phyloP scores from a whole-genome alignment of 2,888 invertebrate genomes.

The Autographa pulchrina region DNA sequence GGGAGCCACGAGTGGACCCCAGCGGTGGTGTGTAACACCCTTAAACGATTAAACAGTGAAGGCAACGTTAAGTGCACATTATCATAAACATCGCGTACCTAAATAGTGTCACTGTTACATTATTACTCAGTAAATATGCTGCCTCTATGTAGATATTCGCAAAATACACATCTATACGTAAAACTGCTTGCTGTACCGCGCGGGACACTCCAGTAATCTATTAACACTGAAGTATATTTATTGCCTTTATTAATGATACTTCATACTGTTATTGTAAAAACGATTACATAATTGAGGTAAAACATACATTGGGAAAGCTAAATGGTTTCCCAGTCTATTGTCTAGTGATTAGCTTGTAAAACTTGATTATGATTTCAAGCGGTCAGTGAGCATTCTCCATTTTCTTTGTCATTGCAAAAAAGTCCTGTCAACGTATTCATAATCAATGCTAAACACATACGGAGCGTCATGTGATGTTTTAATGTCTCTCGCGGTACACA shows the following conservation, averaged over 20 bases:
- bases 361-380: neutral
- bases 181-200: conserved; percentile 74
- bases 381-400: neutral
- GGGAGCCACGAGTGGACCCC: neutral
- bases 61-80: conserved; percentile 77
- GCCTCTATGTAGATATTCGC: conserved; percentile 87
- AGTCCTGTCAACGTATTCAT: neutral
- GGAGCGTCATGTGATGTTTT: conserved; percentile 24
- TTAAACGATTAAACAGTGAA: conserved; percentile 68
- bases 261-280: conserved; percentile 31
- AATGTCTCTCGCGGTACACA: conserved; percentile 71
- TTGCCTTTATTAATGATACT: conserved; percentile 52
- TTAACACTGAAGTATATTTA: conserved; percentile 47
- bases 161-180: conserved; percentile 84
- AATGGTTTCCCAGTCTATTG: conserved; percentile 1
- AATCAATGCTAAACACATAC: neutral
- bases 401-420: neutral
- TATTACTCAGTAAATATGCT: conserved; percentile 82
- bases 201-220: conserved; percentile 24
- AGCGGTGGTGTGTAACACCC: conserved; percentile 24
- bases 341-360: neutral
- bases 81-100: conserved; percentile 73
- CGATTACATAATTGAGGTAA: neutral
- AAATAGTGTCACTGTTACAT: conserved; percentile 70
- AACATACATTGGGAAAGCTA: neutral